Conservation (phyloP, 2,113 vertebrate genomes). For the Plecturocebus donacophilus region DNA sequence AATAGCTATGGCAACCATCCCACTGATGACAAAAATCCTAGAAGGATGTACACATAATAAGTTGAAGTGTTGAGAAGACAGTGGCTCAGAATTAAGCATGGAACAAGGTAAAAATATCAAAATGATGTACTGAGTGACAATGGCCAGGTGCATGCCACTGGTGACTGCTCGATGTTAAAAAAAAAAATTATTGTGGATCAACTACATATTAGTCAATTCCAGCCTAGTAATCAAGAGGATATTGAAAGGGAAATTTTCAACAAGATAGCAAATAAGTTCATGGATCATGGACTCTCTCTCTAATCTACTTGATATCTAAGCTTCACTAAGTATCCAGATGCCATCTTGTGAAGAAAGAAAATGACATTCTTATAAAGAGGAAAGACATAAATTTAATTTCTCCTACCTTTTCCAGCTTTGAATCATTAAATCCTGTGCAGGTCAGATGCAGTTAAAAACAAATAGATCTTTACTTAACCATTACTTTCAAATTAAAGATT, state of each 20-base stretch:
- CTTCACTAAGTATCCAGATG: not conserved
- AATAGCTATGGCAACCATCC: not conserved
- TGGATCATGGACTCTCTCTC: not conserved
- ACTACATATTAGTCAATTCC: not conserved
- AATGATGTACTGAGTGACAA: not conserved
- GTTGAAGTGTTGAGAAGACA: not conserved
- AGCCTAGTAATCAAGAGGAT: not conserved
- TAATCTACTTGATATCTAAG: not conserved
- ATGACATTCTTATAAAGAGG: not conserved
- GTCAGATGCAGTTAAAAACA: not conserved
- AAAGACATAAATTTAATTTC: not conserved
- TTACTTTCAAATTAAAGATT: not conserved
- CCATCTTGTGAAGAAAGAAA: not conserved
- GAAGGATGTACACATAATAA: not conserved
- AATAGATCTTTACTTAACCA: not conserved
- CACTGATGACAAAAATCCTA: not conserved
- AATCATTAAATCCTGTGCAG: not conserved
- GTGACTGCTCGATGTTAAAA: not conserved
- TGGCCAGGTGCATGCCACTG: not conserved
- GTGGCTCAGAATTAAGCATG: not conserved
- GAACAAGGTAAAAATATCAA: not conserved
- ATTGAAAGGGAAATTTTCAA: not conserved
- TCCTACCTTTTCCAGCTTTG: not conserved
- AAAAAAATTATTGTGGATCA: not conserved
- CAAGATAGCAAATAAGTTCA: not conserved